Base-by-base conservation (phyloP, 1,140 invertebrate species). In the Stenopsyche tienmushanensis region DNA sequence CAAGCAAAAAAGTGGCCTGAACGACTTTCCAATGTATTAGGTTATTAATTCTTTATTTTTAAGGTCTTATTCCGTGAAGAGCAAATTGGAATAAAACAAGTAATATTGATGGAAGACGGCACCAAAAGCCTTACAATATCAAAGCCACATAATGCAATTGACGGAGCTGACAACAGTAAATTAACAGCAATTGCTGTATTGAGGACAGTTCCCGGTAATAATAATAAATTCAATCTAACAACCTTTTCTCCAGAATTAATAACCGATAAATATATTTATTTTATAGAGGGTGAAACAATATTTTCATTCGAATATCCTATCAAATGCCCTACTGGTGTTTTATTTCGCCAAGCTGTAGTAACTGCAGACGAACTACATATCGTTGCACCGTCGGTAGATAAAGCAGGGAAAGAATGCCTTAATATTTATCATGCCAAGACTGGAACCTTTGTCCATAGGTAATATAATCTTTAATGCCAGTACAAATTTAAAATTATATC, bases 41-140 rank as follows among this genome's bases (percentile, higher is more conserved):
- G n/a, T n/a, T n/a, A n/a, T n/a, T n/a, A n/a, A n/a, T n/a, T n/a
- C n/a, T 64, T 66, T n/a, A n/a, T n/a, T n/a, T n/a, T n/a, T n/a
- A n/a, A n/a, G 76, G 94, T 96, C 0, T 76, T 93, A 39, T 93
- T 88, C 71, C 91, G 92, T 80, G 87, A 93, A 72, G 87, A 90
- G 71, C 91, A 97, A 73, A 86, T 87, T 8, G 89, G 92, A 3
- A 89, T 97, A 3, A 89, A 90, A 64, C 94, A 97, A 76, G 79
- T 99, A 2, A 83, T 90, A 0, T 82, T 97, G 3, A 83, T 95
- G 69, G 91, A 94, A 70, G 88, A 91, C 44, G 92, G 92, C 3
- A 84, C 85, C 0, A 91, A 91, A 75, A 89, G 93, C 55, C 82
- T 97, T n/a, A 86, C 91, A 0, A 86, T 96, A n/a, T 94, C 93